Evolutionary conservation across 2,888 invertebrate genomes (phyloP).

Genomic region (Griposia aprilina): DNA sequence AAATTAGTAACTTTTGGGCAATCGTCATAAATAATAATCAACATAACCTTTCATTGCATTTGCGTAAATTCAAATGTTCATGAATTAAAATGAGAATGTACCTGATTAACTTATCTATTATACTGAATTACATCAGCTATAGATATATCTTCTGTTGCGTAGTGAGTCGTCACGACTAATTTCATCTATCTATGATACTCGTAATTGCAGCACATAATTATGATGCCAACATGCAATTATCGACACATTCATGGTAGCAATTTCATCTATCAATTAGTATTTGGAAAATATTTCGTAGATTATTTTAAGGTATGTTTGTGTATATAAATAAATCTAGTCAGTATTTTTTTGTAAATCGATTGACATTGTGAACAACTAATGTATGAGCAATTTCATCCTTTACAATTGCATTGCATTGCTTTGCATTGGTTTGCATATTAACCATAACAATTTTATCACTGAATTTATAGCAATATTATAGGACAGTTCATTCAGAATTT

Average conservation of each 20-base stretch:
- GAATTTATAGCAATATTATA: slow-evolving; percentile 24
- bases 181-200: slow-evolving; percentile 16
- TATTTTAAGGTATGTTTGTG: not conserved
- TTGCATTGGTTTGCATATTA: too few species aligned
- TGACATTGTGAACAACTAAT: not conserved
- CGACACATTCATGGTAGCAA: not conserved
- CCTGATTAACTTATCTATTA: not conserved
- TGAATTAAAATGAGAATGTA: too few species aligned
- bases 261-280: slow-evolving; percentile 15
- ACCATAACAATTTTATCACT: slow-evolving; percentile 36
- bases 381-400: slow-evolving; percentile 6
- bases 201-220: slow-evolving; percentile 38
- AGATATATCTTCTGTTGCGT: too few species aligned
- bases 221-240: slow-evolving; percentile 5
- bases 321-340: not conserved
- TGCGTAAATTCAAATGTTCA: too few species aligned
- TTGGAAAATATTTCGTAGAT: not conserved
- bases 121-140: not conserved
- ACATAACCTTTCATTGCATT: too few species aligned
- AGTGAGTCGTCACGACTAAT: slow-evolving; percentile 11
- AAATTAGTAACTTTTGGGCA: too few species aligned
- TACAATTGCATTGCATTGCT: too few species aligned
- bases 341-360: not conserved
- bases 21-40: too few species aligned
- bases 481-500: slow-evolving; percentile 11